phyloP scores from a whole-genome alignment of 2,888 invertebrate genomes.

The Agriopis marginaria region DNA sequence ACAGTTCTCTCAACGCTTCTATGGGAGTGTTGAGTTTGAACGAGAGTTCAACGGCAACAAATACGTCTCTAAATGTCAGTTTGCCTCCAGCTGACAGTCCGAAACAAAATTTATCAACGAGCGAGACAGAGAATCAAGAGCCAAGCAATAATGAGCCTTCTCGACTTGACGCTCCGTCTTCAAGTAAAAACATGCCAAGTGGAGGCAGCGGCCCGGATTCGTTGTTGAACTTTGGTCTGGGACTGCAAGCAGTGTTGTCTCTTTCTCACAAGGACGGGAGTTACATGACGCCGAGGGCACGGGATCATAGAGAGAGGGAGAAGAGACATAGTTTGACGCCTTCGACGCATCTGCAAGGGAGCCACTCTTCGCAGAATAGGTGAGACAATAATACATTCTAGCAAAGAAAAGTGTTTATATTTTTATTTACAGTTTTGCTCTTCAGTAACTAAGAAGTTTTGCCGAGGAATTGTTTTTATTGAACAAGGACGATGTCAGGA shows the following conservation, averaged over 20 bases:
- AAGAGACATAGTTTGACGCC: slow-evolving; percentile 87
- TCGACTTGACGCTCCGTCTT: slow-evolving; percentile 68
- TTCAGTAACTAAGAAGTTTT: no score
- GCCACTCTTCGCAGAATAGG: slow-evolving; percentile 75
- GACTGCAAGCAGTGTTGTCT: slow-evolving; percentile 74
- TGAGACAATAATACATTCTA: slow-evolving; percentile 47
- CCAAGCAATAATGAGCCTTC: slow-evolving; percentile 61
- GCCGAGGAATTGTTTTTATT: no score
- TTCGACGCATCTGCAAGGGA: slow-evolving; percentile 70
- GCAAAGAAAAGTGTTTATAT: no score
- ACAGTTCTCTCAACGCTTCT: slow-evolving; percentile 68
- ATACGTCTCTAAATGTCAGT: slow-evolving; percentile 77
- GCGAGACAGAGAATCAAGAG: slow-evolving; percentile 59
- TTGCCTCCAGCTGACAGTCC: slow-evolving; percentile 77
- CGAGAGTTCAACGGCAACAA: slow-evolving; percentile 80
- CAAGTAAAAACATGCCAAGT: slow-evolving; percentile 62
- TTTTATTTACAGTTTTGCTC: no score
- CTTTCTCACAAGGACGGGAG: slow-evolving; percentile 74
- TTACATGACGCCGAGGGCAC: slow-evolving; percentile 63
- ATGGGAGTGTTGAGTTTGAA: slow-evolving; percentile 77
- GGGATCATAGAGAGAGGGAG: slow-evolving; percentile 73
- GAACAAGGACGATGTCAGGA: no score
- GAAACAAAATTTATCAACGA: slow-evolving; percentile 59
- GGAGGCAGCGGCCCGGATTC: slow-evolving; percentile 72
- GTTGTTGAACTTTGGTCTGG: slow-evolving; percentile 71